These are phyloP conservation scores for Bucco capensis DNA, from an alignment of 2,113 vertebrate genomes.

Conservation along the genomic window DNA sequence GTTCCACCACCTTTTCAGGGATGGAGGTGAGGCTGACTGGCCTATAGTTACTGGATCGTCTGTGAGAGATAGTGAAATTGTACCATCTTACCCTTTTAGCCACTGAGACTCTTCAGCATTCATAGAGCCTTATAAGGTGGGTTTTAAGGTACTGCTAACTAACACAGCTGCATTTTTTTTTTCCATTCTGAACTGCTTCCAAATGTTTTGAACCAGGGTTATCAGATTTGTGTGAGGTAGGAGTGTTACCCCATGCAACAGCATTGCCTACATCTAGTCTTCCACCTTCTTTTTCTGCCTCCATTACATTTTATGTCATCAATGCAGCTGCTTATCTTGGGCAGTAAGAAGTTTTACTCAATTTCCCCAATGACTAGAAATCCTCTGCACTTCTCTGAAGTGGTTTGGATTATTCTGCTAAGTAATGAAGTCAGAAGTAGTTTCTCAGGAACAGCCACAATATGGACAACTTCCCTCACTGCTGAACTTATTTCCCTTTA, in stretches of 20 bases:
- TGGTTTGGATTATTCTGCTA: not conserved
- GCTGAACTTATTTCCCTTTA: accelerated
- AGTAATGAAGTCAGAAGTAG: too few relatives aligned
- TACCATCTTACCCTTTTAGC: not conserved
- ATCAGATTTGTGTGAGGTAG: not conserved
- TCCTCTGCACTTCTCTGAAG: not conserved
- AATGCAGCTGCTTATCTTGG: not conserved
- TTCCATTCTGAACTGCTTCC: not conserved
- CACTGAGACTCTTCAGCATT: not conserved
- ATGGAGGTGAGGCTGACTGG: too few relatives aligned
- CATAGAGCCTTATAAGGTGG: not conserved
- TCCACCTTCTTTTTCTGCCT: not conserved
- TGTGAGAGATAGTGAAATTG: not conserved
- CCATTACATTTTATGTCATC: accelerated
- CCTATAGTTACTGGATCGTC: too few relatives aligned
- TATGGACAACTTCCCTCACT: accelerated
- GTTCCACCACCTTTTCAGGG: too few relatives aligned
- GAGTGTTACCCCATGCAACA: too few relatives aligned
- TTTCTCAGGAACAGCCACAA: not conserved
- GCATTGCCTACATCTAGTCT: not conserved
- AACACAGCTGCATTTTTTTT: not conserved
- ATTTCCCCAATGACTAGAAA: not conserved
- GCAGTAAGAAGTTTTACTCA: not conserved
- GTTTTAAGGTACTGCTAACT: not conserved
- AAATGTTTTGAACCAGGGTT: not conserved